Percentiles rank a stretch among this genome's conserved stretches.
These are phyloP conservation scores for Pagrus major DNA, from an alignment of 2,113 vertebrate species.

Conservation along the genomic window DNA sequence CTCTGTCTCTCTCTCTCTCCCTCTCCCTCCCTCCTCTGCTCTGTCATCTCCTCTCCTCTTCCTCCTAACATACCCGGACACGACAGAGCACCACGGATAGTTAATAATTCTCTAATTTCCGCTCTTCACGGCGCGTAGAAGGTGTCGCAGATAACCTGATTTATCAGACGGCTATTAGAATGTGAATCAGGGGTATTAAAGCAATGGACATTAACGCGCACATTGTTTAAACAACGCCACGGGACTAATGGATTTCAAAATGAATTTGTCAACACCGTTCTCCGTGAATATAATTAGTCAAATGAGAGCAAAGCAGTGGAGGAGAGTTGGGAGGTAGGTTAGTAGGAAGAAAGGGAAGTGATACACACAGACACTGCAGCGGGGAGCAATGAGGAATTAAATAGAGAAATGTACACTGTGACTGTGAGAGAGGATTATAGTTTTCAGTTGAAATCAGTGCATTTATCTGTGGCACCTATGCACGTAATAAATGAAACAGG, in stretches of 20 bases:
- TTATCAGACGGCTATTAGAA: constrained; percentile 86
- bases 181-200: constrained; percentile 83
- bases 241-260: constrained; percentile 86
- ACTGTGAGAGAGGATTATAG: background rate
- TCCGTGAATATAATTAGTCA: constrained; percentile 83
- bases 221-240: constrained; percentile 84
- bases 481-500: background rate
- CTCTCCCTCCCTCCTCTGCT: constrained; percentile 74
- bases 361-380: constrained; percentile 11
- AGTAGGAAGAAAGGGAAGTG: constrained; percentile 35
- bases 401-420: constrained; percentile 4
- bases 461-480: background rate
- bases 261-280: constrained; percentile 86
- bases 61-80: constrained; percentile 68
- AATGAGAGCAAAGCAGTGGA: constrained; percentile 73
- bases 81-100: constrained; percentile 76
- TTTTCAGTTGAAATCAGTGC: background rate
- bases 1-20: constrained; percentile 57
- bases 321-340: constrained; percentile 48
- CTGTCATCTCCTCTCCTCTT: constrained; percentile 64
- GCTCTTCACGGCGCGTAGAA: constrained; percentile 80
- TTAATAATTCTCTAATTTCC: constrained; percentile 86
- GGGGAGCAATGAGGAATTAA: constrained; percentile 6
- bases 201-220: constrained; percentile 82
- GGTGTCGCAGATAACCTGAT: constrained; percentile 86